Conservation (phyloP, 2,888 invertebrate genomes). For the Tenthredo amoena region DNA sequence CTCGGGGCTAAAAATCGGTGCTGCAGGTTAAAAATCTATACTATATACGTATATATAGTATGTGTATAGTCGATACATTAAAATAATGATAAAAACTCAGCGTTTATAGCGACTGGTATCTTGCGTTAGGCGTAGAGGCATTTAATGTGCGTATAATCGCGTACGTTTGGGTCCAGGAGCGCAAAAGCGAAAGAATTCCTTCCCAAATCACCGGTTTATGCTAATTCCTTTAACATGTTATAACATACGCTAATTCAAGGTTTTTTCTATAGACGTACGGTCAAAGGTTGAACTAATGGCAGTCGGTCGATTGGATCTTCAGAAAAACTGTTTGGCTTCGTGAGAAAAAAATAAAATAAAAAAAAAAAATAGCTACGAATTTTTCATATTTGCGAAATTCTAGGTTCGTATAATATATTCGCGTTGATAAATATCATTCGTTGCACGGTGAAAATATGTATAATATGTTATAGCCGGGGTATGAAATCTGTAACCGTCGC, state of each 20-base stretch:
- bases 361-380: no score
- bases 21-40: background rate
- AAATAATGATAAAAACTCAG: slow-evolving; percentile 33
- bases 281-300: background rate
- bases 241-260: slow-evolving; percentile 9
- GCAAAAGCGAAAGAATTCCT: slow-evolving; percentile 8
- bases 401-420: background rate
- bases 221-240: slow-evolving; percentile 1
- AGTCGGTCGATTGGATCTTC: background rate
- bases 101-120: background rate
- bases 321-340: background rate
- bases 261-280: background rate
- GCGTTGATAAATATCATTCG: slow-evolving; percentile 23
- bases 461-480: no score
- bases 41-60: background rate
- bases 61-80: background rate
- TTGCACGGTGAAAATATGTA: background rate
- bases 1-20: background rate
- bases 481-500: background rate
- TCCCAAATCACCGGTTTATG: slow-evolving; percentile 27
- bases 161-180: background rate
- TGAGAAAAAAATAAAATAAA: no score
- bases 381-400: background rate
- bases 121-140: no score
- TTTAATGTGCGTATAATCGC: background rate